These are phyloP conservation scores for Halictus quadricinctus DNA, from an alignment of 2,888 invertebrate species.

Conservation along the genomic window DNA sequence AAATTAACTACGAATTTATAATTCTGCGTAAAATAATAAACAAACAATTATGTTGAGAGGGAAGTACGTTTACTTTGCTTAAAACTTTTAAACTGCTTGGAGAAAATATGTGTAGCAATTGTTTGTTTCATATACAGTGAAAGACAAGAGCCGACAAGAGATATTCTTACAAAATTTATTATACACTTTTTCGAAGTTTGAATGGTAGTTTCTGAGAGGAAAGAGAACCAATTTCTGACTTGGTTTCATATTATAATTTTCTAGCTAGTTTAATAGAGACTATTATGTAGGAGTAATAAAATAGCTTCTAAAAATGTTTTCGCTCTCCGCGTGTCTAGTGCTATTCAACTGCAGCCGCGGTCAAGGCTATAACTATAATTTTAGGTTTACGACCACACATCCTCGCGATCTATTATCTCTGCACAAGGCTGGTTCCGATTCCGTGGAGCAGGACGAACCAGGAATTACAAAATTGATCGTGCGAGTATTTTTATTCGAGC, in stretches of 20 bases:
- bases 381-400: neutral
- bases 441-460: neutral
- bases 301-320: neutral
- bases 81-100: no score
- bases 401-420: neutral
- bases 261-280: neutral
- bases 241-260: neutral
- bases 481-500: neutral
- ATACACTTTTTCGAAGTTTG: neutral
- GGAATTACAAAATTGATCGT: neutral
- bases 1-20: neutral
- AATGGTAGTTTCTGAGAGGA: neutral
- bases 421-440: no score
- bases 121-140: no score
- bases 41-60: no score
- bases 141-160: no score
- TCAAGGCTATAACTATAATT: neutral
- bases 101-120: no score
- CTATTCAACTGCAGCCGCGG: neutral
- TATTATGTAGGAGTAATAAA: neutral
- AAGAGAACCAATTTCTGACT: neutral
- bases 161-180: neutral
- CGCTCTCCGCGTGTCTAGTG: neutral
- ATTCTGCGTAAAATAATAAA: no score
- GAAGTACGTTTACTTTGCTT: no score